Conservation (phyloP, 2,888 invertebrate species). For the Coelinius sp. region DNA sequence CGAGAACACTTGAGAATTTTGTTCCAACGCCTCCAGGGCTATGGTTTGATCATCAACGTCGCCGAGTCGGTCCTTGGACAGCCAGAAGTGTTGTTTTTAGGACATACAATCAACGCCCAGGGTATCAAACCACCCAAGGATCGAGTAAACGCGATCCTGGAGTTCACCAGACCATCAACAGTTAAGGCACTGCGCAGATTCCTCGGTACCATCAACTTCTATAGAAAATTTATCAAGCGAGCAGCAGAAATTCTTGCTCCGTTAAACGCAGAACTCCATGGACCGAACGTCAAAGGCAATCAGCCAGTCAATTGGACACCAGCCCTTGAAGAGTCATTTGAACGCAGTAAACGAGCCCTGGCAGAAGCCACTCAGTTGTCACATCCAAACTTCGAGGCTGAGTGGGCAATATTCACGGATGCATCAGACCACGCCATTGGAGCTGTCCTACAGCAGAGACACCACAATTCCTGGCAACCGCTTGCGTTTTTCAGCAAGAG, state of each 20-base stretch:
- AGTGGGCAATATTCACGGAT: slow-evolving; percentile 6
- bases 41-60: too few species aligned
- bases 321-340: background rate
- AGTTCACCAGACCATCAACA: background rate
- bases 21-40: too few species aligned
- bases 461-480: background rate
- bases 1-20: too few species aligned
- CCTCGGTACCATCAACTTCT: background rate
- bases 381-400: too few species aligned
- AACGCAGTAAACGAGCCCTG: background rate
- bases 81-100: too few species aligned
- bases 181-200: background rate
- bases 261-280: background rate
- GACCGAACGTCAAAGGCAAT: background rate
- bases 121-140: background rate
- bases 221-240: background rate
- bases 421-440: slow-evolving; percentile 26
- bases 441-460: background rate
- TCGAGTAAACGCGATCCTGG: background rate
- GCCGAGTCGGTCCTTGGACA: too few species aligned
- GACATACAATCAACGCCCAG: background rate
- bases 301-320: background rate
- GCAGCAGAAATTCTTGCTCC: background rate
- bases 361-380: background rate
- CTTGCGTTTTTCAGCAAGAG: background rate